Evolutionary conservation across 2,113 vertebrate genomes (phyloP).

Genomic region (Lagopus muta): DNA sequence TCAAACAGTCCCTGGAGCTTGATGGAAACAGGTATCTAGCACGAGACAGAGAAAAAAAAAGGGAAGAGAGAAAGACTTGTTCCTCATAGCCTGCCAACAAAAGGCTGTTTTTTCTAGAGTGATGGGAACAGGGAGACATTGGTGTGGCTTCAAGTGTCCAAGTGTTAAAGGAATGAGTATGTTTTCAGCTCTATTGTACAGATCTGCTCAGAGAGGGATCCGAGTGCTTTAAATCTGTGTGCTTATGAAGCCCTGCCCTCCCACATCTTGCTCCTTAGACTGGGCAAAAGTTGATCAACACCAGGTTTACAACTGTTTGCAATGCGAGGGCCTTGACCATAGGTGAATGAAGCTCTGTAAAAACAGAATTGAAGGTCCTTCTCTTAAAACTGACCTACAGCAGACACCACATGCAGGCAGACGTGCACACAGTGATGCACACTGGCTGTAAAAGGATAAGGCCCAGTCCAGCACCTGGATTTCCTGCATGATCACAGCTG

Average conservation of each 20-base stretch:
- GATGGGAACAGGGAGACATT: not conserved
- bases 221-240: not conserved
- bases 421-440: not conserved
- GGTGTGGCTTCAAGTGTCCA: not conserved
- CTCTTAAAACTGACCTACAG: not conserved
- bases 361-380: not conserved
- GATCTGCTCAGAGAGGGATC: not conserved
- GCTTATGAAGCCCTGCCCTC: not conserved
- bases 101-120: not conserved
- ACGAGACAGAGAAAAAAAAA: not conserved
- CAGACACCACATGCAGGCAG: not conserved
- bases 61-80: not conserved
- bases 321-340: not conserved
- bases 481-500: not conserved
- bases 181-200: not conserved
- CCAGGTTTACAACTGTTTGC: not conserved
- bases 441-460: too few species aligned
- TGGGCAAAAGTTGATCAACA: not conserved
- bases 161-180: too few species aligned
- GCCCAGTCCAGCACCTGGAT: not conserved
- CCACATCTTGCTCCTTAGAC: not conserved
- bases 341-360: not conserved
- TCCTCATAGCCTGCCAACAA: not conserved
- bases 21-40: not conserved
- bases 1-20: not conserved